Conservation (phyloP, 2,888 invertebrate species). For the Erebia aethiops region DNA sequence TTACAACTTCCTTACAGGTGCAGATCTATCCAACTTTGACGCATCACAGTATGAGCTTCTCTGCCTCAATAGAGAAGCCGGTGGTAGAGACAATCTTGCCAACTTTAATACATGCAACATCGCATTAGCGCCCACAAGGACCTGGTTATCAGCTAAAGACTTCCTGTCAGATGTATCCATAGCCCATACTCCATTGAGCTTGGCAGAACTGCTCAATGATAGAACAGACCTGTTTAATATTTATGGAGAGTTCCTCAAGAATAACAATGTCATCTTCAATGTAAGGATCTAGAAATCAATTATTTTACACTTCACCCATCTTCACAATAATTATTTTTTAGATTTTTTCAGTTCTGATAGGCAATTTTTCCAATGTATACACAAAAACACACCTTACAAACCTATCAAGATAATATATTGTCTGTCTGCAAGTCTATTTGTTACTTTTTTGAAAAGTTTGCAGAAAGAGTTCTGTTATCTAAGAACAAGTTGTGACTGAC, state of each 20-base stretch:
- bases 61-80: constrained; percentile 80
- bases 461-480: no score
- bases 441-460: no score
- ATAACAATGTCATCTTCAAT: constrained; percentile 75
- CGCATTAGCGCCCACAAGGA: constrained; percentile 84
- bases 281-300: constrained; percentile 56
- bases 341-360: no score
- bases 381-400: no score
- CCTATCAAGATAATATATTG: no score
- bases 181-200: constrained; percentile 84
- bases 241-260: constrained; percentile 83
- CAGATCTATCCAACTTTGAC: constrained; percentile 81
- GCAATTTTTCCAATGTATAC: no score
- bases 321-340: no score
- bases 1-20: constrained; percentile 65
- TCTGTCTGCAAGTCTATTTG: no score
- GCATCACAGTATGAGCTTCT: constrained; percentile 83
- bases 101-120: constrained; percentile 84
- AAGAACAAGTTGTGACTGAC: no score
- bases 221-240: constrained; percentile 85
- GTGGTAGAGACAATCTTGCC: constrained; percentile 78
- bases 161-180: constrained; percentile 84
- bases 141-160: constrained; percentile 76
- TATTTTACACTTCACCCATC: neutral
- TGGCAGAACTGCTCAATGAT: constrained; percentile 80